phyloP scores from a whole-genome alignment of 2,888 invertebrate genomes.

The Anticlea derivata region DNA sequence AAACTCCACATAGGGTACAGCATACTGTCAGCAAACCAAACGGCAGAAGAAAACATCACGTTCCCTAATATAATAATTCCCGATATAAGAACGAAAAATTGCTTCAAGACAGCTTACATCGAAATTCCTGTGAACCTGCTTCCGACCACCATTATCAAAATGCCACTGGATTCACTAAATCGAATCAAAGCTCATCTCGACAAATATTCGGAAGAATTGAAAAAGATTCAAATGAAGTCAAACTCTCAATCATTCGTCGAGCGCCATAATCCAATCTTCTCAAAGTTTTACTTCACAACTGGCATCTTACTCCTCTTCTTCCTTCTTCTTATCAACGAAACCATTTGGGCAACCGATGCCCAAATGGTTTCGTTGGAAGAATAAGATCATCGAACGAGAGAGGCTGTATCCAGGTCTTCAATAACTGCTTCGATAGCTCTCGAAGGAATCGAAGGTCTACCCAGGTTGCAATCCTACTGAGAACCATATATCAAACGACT shows the following conservation, averaged over 20 bases:
- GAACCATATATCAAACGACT: neutral
- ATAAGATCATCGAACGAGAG: neutral
- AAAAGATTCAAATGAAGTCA: constrained; percentile 10
- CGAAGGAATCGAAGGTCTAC: neutral
- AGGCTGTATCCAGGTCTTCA: constrained; percentile 27
- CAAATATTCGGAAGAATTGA: no score
- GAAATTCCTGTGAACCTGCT: constrained; percentile 21
- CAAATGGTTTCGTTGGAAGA: neutral
- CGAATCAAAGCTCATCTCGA: no score
- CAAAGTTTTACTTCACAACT: constrained; percentile 16
- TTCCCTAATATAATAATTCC: constrained; percentile 31
- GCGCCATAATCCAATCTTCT: no score
- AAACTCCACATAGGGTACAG: no score
- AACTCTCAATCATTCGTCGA: constrained; percentile 14
- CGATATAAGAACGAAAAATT: constrained; percentile 31
- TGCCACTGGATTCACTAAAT: no score
- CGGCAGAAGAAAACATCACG: constrained; percentile 27
- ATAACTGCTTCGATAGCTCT: constrained; percentile 30
- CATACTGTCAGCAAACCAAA: constrained; percentile 30
- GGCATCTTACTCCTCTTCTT: constrained; percentile 5
- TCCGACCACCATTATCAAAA: constrained; percentile 30
- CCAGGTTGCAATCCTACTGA: constrained; percentile 2
- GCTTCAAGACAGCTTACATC: constrained; percentile 18
- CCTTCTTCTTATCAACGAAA: neutral
- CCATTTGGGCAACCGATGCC: constrained; percentile 10